These are phyloP conservation scores for Eufriesea mexicana DNA, from an alignment of 1,140 invertebrate genomes.

Conservation along the genomic window DNA sequence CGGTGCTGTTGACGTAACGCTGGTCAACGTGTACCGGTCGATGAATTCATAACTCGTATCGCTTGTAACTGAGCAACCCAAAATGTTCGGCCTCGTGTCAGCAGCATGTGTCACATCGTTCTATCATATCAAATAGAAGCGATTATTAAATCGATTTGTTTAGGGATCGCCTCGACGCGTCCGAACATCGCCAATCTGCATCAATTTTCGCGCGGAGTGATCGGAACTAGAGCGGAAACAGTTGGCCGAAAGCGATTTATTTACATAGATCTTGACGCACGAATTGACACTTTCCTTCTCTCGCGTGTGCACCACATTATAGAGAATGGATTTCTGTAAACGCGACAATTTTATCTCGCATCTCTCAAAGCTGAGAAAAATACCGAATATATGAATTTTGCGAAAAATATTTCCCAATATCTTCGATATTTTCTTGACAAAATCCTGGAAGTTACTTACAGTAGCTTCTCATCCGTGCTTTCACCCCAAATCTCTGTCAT, in stretches of 20 bases:
- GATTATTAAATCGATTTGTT: conserved; percentile 43
- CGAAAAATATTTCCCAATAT: no score
- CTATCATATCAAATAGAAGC: conserved; percentile 32
- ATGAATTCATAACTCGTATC: conserved; percentile 38
- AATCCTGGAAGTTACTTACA: no score
- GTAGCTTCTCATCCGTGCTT: no score
- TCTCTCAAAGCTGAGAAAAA: no score
- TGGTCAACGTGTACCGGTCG: conserved; percentile 22
- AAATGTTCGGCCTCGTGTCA: conserved; percentile 23
- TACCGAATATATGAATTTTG: no score
- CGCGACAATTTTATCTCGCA: no score
- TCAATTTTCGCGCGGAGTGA: background rate
- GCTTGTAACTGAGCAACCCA: conserved; percentile 17
- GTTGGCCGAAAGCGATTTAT: background rate
- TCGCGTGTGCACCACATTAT: background rate
- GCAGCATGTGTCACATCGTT: conserved; percentile 32
- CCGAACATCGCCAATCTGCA: conserved; percentile 11
- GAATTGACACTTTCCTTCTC: no score
- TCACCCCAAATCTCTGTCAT: no score
- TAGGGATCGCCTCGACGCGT: background rate
- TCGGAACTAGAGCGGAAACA: no score
- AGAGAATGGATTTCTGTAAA: no score
- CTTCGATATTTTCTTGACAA: no score
- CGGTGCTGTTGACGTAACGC: conserved; percentile 28
- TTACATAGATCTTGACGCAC: no score